A percentile compares a stretch with the other conserved stretches of the same genome.
Evolutionary conservation across 2,888 invertebrate species (phyloP).

Genomic region (Megastigmus dorsalis): DNA sequence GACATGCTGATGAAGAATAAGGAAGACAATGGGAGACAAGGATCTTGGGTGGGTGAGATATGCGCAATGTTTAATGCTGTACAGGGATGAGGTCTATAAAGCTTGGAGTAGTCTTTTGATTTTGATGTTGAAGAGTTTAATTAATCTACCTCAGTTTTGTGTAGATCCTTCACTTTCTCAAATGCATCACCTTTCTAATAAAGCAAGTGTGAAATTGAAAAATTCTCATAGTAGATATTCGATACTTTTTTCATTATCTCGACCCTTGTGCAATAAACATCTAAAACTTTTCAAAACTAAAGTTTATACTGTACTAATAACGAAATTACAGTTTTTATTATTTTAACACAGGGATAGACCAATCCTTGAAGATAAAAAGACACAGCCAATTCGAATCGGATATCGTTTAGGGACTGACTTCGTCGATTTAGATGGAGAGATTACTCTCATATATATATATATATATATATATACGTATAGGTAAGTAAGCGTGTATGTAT

Average conservation of each 20-base stretch:
- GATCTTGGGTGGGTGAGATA: neutral
- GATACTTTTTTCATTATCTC: too few relatives aligned
- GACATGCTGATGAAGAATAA: neutral
- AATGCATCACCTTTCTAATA: too few relatives aligned
- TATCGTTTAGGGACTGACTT: conserved; percentile 63
- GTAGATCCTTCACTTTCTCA: too few relatives aligned
- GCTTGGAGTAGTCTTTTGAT: neutral
- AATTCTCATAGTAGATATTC: too few relatives aligned
- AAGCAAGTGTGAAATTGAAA: too few relatives aligned
- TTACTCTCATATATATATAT: conserved; percentile 51
- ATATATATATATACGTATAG: too few relatives aligned
- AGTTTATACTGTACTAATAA: neutral
- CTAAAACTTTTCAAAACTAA: too few relatives aligned
- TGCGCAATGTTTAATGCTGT: too few relatives aligned
- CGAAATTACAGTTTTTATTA: conserved; percentile 2
- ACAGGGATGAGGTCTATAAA: too few relatives aligned
- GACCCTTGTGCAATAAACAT: too few relatives aligned
- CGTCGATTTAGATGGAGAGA: conserved; percentile 72
- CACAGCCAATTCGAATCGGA: conserved; percentile 12
- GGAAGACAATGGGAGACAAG: neutral
- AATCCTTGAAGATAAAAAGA: neutral
- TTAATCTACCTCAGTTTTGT: too few relatives aligned
- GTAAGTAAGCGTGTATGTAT: neutral
- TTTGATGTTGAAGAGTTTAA: neutral
- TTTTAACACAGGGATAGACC: neutral